Conservation (phyloP, 2,888 invertebrate genomes). For the Hydraecia micacea region DNA sequence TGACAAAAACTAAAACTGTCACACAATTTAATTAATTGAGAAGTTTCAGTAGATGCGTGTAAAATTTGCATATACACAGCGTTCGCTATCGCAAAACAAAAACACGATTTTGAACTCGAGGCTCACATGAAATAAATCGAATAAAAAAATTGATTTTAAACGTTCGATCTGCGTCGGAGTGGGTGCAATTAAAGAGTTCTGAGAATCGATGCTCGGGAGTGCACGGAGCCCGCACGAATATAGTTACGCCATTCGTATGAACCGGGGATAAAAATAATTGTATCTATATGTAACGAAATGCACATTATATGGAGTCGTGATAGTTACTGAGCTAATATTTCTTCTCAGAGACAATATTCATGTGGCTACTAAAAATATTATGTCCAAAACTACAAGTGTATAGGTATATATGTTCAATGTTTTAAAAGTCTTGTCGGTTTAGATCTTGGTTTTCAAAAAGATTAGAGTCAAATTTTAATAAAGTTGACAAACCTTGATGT, state of each 20-base stretch:
- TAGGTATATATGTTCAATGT: not conserved
- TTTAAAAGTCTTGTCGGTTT: not conserved
- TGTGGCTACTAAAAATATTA: not conserved
- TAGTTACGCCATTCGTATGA: constrained; percentile 74
- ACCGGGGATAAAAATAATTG: constrained; percentile 69
- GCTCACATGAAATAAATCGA: constrained; percentile 87
- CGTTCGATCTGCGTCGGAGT: constrained; percentile 88
- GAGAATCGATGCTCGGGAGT: constrained; percentile 81
- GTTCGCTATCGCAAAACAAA: constrained; percentile 84
- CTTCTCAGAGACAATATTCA: not conserved
- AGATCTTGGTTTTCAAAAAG: not conserved
- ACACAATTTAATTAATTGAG: constrained; percentile 86
- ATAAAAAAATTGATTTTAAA: constrained; percentile 89
- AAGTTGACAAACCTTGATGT: not conserved
- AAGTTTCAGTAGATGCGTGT: constrained; percentile 89
- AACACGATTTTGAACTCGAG: constrained; percentile 84
- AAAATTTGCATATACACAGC: constrained; percentile 89
- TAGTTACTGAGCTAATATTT: constrained; percentile 10
- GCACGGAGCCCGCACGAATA: constrained; percentile 81
- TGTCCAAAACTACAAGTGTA: not conserved
- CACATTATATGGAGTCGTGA: constrained; percentile 45
- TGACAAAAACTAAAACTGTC: constrained; percentile 64
- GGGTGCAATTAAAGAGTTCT: constrained; percentile 90
- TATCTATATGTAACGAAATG: constrained; percentile 48
- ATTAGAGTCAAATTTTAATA: not conserved